These are phyloP conservation scores for Argyresthia albistria DNA, from an alignment of 2,888 invertebrate genomes.

Conservation along the genomic window DNA sequence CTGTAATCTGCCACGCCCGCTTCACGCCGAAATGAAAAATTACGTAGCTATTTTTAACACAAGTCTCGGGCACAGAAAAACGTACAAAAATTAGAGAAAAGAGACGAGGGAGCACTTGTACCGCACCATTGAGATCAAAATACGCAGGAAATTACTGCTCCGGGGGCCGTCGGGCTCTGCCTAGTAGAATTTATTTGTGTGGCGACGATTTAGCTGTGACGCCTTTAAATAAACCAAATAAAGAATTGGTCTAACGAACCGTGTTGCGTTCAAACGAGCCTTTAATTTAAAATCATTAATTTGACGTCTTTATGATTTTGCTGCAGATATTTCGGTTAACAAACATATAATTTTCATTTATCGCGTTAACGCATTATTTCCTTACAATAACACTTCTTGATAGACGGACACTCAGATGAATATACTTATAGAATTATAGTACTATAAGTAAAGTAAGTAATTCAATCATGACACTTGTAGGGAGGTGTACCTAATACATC, in stretches of 20 bases:
- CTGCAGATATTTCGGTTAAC: neutral
- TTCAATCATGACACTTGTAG: constrained; percentile 10
- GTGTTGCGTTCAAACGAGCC: constrained; percentile 25
- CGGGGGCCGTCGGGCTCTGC: constrained; percentile 26
- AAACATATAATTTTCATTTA: no score
- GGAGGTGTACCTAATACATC: constrained; percentile 18
- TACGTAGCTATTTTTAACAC: constrained; percentile 68
- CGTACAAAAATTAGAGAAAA: constrained; percentile 70
- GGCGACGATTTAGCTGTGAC: constrained; percentile 59
- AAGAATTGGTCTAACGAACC: constrained; percentile 50
- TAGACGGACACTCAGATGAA: no score
- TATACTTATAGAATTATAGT: neutral
- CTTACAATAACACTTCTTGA: no score
- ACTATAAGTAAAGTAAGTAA: neutral
- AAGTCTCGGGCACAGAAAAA: constrained; percentile 61
- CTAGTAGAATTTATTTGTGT: constrained; percentile 53
- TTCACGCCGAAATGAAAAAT: constrained; percentile 69
- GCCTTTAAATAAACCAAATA: constrained; percentile 62
- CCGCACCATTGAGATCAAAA: constrained; percentile 71
- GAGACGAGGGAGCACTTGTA: constrained; percentile 65
- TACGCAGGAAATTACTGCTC: constrained; percentile 67
- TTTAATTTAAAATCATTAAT: neutral
- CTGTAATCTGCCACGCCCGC: constrained; percentile 69
- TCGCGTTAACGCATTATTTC: no score
- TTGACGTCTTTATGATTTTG: constrained; percentile 5